A percentile compares a stretch with the other conserved stretches of the same genome.
Conservation (phyloP, 2,113 vertebrate genomes). For the Prionailurus viverrinus region DNA sequence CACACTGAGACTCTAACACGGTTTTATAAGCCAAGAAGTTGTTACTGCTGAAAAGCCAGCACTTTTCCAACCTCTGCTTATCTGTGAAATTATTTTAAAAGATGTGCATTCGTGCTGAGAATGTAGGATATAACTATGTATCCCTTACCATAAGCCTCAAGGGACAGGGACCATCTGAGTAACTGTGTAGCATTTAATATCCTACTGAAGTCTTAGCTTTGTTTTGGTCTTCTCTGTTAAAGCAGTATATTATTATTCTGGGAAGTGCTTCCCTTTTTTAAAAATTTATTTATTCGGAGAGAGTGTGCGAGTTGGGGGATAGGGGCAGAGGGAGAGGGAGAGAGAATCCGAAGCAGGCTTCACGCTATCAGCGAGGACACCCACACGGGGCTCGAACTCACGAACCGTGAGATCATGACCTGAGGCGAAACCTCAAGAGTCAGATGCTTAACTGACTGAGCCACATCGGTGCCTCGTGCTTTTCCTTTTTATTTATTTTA, state of each 20-base stretch:
- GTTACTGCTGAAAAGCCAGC: conserved; percentile 55
- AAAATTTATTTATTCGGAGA: no score
- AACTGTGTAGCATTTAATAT: conserved; percentile 40
- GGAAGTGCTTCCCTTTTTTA: not conserved
- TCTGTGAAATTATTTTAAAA: conserved; percentile 60
- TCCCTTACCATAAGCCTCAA: not conserved
- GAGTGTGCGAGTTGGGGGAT: no score
- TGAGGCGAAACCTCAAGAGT: no score
- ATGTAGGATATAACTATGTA: conserved; percentile 15
- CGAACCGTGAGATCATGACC: no score
- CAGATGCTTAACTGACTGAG: no score
- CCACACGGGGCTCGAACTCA: no score
- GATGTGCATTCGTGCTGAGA: conserved; percentile 63
- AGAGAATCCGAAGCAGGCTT: no score
- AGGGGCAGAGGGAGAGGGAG: no score
- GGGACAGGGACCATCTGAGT: not conserved
- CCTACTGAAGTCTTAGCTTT: not conserved
- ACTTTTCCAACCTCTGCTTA: conserved; percentile 63
- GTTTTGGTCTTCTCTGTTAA: not conserved
- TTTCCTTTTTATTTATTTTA: no score
- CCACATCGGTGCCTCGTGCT: no score
- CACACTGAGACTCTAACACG: not conserved
- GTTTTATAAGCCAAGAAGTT: conserved; percentile 65
- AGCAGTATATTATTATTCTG: not conserved
- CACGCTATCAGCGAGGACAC: no score